These are phyloP conservation scores for Eupithecia subfuscata DNA, from an alignment of 2,888 invertebrate species.

Conservation along the genomic window DNA sequence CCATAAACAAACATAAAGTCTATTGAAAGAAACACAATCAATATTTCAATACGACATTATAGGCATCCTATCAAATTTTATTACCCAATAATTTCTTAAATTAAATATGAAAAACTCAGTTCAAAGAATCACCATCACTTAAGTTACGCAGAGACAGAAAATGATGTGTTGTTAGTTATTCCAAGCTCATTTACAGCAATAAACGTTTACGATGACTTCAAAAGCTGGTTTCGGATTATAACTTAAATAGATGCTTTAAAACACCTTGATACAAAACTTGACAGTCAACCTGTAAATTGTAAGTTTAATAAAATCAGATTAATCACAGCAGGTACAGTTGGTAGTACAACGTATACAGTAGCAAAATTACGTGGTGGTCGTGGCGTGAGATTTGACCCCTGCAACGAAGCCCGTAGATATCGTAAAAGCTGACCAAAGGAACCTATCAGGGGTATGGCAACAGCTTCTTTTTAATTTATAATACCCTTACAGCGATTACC, in stretches of 20 bases:
- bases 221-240: constrained; percentile 10
- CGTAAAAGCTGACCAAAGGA: background rate
- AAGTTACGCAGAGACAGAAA: constrained; percentile 46
- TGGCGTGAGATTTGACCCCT: background rate
- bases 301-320: background rate
- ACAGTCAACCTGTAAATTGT: background rate
- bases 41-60: constrained; percentile 44
- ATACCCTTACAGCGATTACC: background rate
- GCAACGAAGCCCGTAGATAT: background rate
- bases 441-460: too few relatives aligned
- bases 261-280: constrained; percentile 4
- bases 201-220: constrained; percentile 55
- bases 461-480: background rate
- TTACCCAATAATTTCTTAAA: constrained; percentile 41
- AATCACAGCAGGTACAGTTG: background rate
- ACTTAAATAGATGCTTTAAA: constrained; percentile 7
- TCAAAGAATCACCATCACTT: constrained; percentile 45
- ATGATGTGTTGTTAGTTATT: constrained; percentile 52
- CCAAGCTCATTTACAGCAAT: constrained; percentile 54
- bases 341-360: background rate
- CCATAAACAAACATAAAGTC: constrained; percentile 42
- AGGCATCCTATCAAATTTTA: constrained; percentile 43
- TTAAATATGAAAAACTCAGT: constrained; percentile 43
- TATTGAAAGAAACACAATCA: constrained; percentile 43
- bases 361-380: background rate